These are phyloP conservation scores for Trichomycterus rosablanca DNA, from an alignment of 2,113 vertebrate species.

Conservation along the genomic window DNA sequence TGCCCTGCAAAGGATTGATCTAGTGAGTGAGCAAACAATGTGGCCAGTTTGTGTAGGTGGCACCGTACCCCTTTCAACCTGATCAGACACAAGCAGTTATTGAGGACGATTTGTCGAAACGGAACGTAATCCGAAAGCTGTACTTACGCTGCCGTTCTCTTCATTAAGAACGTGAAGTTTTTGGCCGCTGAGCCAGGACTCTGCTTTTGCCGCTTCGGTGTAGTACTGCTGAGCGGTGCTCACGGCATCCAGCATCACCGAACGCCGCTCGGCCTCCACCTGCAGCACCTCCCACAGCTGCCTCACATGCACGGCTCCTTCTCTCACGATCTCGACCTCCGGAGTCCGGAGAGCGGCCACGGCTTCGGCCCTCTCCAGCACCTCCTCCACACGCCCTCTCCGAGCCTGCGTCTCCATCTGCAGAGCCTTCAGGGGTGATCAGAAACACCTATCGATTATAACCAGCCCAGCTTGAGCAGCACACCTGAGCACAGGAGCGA, in stretches of 20 bases:
- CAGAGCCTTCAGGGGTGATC: constrained; percentile 65
- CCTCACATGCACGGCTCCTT: constrained; percentile 73
- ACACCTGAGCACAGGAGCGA: background rate
- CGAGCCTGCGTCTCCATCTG: constrained; percentile 86
- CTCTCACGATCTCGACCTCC: constrained; percentile 72
- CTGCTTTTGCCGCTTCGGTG: constrained; percentile 77
- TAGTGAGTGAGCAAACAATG: too few species aligned
- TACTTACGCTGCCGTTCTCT: constrained; percentile 81
- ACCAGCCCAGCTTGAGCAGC: too few species aligned
- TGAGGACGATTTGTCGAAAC: too few species aligned
- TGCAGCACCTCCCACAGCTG: constrained; percentile 80
- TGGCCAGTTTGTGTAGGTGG: too few species aligned
- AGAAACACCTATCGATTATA: too few species aligned
- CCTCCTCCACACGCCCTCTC: constrained; percentile 74
- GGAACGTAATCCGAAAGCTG: too few species aligned
- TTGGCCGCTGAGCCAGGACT: constrained; percentile 90
- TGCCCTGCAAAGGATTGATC: too few species aligned
- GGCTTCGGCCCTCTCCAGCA: constrained; percentile 67
- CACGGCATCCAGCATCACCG: constrained; percentile 71
- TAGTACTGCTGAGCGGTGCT: constrained; percentile 87
- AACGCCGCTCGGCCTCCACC: constrained; percentile 73
- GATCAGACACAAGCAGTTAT: too few species aligned
- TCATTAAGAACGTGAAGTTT: constrained; percentile 86
- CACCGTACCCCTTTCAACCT: too few species aligned
- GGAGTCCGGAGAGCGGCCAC: constrained; percentile 72